Evolutionary conservation across 2,113 vertebrate genomes (phyloP), one percentile per base, ranked within the genome.

Genomic region (Melanerpes aurifrons): DNA sequence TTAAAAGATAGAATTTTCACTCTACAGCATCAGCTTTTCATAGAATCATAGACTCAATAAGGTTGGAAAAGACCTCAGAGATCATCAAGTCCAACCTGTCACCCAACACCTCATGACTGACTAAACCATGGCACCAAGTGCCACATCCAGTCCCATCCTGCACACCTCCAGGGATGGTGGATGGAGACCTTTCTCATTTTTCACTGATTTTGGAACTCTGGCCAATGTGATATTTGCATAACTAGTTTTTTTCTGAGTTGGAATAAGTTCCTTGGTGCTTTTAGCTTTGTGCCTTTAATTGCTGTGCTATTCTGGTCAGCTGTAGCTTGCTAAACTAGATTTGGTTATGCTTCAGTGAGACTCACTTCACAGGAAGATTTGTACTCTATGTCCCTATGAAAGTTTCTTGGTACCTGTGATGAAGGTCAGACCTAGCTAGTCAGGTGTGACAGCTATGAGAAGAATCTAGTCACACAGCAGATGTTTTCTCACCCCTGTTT

Each of bases 301-400:
- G 8, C n/a, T 9, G 0, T 89, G 48, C 19, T 35, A 35, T 81
- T 68, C 25, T 58, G n/a, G n/a, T n/a, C 37, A 68, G 6, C 53
- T 89, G 21, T 74, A 71, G 43, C 28, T 77, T 91, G 86, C 32
- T 78, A 45, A 61, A 32, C n/a, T 17, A 28, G 29, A 1, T 72
- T 81, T 86, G 48, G 47, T 93, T 87, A 43, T 73, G 79, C 43
- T 94, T 95, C 53, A 21, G 37, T 88, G 48, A 53, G n/a, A 54
- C 14, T n/a, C 35, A 54, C 48, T 73, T 69, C 28, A 12, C 40
- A 56, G n/a, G 17, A 58, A 43, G 12, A 59, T 16, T 62, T 67
- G 57, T 4, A 14, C 43, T 76, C 67, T 12, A 17, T 68, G 56
- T 79, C 56, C 57, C 24, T 15, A 0, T 31, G 24, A 14, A 91